A percentile compares a stretch with the other conserved stretches of the same genome.
These are phyloP conservation scores for Eonycteris spelaea DNA, from an alignment of 2,113 vertebrate species.

Conservation along the genomic window DNA sequence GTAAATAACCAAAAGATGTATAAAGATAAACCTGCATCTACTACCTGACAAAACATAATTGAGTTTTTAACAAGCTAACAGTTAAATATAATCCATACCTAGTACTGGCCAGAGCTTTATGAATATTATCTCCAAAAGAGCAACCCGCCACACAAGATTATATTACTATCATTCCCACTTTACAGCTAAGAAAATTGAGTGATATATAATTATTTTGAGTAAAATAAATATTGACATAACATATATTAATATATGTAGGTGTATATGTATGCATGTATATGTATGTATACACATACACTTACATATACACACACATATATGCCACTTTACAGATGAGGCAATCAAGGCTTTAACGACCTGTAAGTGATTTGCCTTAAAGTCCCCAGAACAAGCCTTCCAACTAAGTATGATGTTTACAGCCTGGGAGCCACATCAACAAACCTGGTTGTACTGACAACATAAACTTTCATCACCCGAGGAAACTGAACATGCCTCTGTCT, in stretches of 20 bases:
- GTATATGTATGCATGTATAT: neutral
- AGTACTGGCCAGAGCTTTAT: neutral
- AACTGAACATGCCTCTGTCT: neutral
- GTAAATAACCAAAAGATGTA: neutral
- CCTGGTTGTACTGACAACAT: neutral
- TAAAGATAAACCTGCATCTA: neutral
- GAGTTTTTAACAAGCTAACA: neutral
- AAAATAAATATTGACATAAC: neutral
- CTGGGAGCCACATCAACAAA: neutral
- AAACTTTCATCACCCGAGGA: neutral
- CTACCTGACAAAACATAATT: neutral
- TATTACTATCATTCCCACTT: neutral
- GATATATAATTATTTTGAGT: neutral
- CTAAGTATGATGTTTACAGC: neutral
- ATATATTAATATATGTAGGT: neutral
- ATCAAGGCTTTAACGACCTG: neutral
- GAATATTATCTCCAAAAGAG: neutral
- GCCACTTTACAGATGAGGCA: neutral
- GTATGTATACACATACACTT: no score
- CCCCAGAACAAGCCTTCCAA: neutral
- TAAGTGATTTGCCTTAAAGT: neutral
- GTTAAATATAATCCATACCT: neutral
- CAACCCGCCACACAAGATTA: neutral
- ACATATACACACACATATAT: no score
- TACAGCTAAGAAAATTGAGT: neutral